phyloP scores from a whole-genome alignment of 2,888 invertebrate genomes.

The Thyatira batis region DNA sequence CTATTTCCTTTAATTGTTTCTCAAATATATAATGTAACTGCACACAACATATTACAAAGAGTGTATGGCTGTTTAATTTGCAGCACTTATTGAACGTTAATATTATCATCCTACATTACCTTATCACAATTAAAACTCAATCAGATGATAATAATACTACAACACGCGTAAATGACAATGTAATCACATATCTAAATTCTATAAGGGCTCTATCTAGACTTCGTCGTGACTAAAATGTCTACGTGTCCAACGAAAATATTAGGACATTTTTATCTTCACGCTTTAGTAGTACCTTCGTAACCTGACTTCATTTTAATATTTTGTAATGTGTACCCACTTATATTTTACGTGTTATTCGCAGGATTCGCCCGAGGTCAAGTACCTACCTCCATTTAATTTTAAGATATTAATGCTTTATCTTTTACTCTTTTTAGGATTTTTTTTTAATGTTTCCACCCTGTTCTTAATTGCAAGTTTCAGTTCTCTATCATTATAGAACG shows the following conservation, averaged over 20 bases:
- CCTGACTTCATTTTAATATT: background rate
- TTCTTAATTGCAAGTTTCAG: no score
- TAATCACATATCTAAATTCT: background rate
- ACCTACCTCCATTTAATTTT: background rate
- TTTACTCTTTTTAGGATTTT: no score
- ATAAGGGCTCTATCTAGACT: background rate
- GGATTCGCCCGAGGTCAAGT: background rate
- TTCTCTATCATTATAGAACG: no score
- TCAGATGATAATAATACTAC: background rate
- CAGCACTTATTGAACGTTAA: no score
- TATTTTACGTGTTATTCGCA: background rate
- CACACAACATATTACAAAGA: slow-evolving; percentile 1
- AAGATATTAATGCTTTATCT: background rate
- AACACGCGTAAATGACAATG: background rate
- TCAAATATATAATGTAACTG: slow-evolving; percentile 13
- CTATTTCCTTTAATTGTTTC: slow-evolving; percentile 45
- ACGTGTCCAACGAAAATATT: background rate
- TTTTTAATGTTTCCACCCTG: no score
- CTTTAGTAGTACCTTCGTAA: background rate
- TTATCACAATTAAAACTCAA: background rate
- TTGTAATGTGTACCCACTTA: background rate
- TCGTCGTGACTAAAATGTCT: background rate
- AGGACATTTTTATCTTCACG: background rate
- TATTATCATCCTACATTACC: background rate
- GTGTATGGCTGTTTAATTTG: no score